These are phyloP conservation scores for Poeciliopsis turrubarensis DNA, from an alignment of 2,113 vertebrate species.

Conservation along the genomic window DNA sequence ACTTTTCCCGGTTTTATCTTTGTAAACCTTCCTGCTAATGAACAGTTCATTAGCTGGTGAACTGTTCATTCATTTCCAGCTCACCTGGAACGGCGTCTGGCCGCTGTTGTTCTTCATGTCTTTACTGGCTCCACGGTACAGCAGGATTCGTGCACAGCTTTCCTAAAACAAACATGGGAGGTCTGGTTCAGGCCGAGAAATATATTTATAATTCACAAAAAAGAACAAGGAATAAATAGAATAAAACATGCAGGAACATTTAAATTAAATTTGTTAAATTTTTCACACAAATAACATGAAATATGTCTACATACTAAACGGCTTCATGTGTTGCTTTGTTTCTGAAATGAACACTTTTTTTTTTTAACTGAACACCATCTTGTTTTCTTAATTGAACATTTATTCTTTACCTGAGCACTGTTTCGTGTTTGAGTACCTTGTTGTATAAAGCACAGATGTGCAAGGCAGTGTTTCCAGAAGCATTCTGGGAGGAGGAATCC, in stretches of 20 bases:
- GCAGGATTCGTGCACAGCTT: constrained; percentile 89
- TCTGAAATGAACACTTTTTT: no score
- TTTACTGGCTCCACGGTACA: constrained; percentile 90
- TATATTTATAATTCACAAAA: not conserved
- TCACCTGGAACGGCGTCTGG: constrained; percentile 92
- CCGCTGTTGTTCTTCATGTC: constrained; percentile 90
- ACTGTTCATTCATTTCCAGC: not conserved
- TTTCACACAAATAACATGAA: not conserved
- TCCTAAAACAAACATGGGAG: constrained; percentile 77
- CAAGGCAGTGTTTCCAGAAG: constrained; percentile 93
- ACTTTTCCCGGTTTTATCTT: constrained; percentile 50
- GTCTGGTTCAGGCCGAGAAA: not conserved
- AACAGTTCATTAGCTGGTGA: no score
- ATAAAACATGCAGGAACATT: not conserved
- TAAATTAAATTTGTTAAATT: not conserved
- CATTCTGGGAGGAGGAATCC: constrained; percentile 89
- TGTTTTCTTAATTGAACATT: no score
- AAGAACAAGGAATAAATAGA: not conserved
- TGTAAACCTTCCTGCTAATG: constrained; percentile 27
- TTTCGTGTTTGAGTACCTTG: constrained; percentile 77
- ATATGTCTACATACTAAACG: no score
- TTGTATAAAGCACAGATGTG: constrained; percentile 95
- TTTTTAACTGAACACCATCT: no score
- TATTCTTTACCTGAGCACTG: no score
- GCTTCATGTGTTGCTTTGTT: not conserved